phyloP scores from a whole-genome alignment of 2,113 vertebrate genomes.

The Cebidichthys violaceus region DNA sequence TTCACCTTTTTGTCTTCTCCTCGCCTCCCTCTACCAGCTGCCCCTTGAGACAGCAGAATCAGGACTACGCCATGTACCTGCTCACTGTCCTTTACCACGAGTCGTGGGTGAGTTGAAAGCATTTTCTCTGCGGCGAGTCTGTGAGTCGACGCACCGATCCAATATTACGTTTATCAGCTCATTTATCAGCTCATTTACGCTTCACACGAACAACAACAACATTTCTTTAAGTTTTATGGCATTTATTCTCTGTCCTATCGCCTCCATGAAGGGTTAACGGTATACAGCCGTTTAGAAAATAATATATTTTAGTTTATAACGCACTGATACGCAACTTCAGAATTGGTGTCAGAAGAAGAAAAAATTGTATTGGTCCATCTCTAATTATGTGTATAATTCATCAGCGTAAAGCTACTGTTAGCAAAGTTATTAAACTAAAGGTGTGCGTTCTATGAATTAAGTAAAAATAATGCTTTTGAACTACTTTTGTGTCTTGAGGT shows the following conservation, averaged over 20 bases:
- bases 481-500: neutral
- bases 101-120: slow-evolving; percentile 91
- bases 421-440: neutral
- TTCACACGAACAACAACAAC: neutral
- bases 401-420: neutral
- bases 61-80: slow-evolving; percentile 92
- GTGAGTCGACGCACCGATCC: too few species aligned
- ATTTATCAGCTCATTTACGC: neutral
- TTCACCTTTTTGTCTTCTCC: neutral
- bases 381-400: neutral
- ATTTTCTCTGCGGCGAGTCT: too few species aligned
- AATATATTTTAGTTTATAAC: neutral
- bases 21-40: slow-evolving; percentile 84
- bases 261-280: neutral
- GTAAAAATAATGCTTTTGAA: neutral
- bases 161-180: neutral
- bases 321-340: too few species aligned
- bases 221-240: too few species aligned
- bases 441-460: neutral
- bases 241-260: neutral
- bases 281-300: neutral
- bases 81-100: slow-evolving; percentile 97
- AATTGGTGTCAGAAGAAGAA: neutral
- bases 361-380: neutral
- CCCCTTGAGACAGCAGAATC: slow-evolving; percentile 93